Conservation (phyloP, 2,797 vertebrate genomes). For the Sus cebifrons region DNA sequence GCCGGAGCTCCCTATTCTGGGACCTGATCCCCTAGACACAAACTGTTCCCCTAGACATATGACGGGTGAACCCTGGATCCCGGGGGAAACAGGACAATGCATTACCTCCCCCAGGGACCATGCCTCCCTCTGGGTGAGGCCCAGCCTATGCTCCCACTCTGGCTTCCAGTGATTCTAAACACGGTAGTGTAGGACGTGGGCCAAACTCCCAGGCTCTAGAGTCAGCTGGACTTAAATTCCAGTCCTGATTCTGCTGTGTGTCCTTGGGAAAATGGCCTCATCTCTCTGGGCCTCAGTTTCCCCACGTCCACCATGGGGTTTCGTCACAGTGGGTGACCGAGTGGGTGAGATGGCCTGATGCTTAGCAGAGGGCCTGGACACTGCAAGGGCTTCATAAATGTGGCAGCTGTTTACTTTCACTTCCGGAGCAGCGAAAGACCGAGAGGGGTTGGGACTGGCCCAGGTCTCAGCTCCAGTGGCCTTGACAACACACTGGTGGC, state of each 20-base stretch:
- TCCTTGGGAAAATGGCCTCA: background rate
- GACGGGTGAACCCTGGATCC: background rate
- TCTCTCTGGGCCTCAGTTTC: background rate
- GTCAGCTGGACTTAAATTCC: background rate
- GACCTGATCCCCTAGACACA: background rate
- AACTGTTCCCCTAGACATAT: background rate
- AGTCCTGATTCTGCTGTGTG: background rate
- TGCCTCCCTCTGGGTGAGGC: background rate
- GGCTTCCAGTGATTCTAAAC: background rate
- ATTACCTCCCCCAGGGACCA: background rate
- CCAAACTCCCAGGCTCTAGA: background rate
- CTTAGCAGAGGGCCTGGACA: no score
- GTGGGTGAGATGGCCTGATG: accelerated
- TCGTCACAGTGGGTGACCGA: accelerated
- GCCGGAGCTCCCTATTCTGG: background rate
- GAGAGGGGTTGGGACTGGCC: background rate
- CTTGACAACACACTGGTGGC: background rate
- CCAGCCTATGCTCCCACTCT: accelerated
- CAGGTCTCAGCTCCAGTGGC: background rate
- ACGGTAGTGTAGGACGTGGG: accelerated
- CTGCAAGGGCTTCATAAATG: accelerated
- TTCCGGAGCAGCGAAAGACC: no score
- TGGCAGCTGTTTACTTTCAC: accelerated
- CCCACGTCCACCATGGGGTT: accelerated
- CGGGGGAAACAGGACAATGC: no score